Percentiles rank a stretch among this genome's conserved stretches.
phyloP scores from a whole-genome alignment of 2,113 vertebrate genomes.

The Ia io region DNA sequence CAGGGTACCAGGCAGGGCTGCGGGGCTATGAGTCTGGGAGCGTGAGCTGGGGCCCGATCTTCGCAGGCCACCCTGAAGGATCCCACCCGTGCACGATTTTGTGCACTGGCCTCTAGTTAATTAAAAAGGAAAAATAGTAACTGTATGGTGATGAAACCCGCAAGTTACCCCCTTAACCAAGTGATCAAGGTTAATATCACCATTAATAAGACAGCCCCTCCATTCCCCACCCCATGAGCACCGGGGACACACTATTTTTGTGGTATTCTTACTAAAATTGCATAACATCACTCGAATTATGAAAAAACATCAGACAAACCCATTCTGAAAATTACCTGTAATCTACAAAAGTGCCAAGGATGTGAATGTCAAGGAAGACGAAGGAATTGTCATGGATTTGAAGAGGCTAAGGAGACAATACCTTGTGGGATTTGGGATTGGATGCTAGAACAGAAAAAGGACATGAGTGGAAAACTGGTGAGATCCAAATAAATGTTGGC shows the following conservation, averaged over 20 bases:
- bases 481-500: not conserved
- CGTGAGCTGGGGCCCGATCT: too few species aligned
- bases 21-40: too few species aligned
- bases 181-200: not conserved
- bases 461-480: not conserved
- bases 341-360: not conserved
- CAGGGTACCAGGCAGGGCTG: too few species aligned
- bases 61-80: too few species aligned
- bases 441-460: not conserved
- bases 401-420: not conserved
- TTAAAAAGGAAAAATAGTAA: not conserved
- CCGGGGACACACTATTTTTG: not conserved
- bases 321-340: not conserved
- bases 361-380: not conserved
- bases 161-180: not conserved
- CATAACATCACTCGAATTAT: not conserved
- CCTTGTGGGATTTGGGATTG: not conserved
- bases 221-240: accelerated
- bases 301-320: not conserved
- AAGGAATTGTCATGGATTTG: not conserved
- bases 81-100: too few species aligned
- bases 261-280: not conserved
- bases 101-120: not conserved
- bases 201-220: not conserved
- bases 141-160: not conserved